Evolutionary conservation across 1,140 invertebrate species (phyloP).

Genomic region (Zaprionus africanus): DNA sequence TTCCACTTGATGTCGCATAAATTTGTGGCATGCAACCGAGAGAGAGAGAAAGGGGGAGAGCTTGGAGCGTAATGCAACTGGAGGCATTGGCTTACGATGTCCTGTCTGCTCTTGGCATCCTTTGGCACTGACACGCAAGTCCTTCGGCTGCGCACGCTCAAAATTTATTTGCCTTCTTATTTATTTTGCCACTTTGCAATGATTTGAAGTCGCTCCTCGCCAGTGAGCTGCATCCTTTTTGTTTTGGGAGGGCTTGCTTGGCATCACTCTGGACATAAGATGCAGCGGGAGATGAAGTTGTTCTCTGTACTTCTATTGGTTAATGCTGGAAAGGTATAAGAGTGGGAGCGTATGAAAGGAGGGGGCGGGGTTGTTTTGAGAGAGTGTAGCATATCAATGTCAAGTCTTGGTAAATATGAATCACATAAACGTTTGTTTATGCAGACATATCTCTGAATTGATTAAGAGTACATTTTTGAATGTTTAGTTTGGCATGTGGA

Average conservation of each 20-base stretch:
- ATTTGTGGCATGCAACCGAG: constrained; percentile 46
- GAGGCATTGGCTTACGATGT: constrained; percentile 55
- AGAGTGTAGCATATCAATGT: background rate
- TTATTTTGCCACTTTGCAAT: constrained; percentile 72
- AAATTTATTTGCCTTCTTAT: constrained; percentile 74
- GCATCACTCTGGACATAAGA: constrained; percentile 27
- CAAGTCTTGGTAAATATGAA: background rate
- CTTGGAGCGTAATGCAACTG: constrained; percentile 33
- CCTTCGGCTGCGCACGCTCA: constrained; percentile 34
- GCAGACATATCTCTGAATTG: background rate
- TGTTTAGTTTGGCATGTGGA: too few relatives aligned
- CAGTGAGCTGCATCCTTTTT: background rate
- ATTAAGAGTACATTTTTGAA: too few relatives aligned
- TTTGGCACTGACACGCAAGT: constrained; percentile 20
- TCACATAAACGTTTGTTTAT: background rate
- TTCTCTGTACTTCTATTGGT: background rate
- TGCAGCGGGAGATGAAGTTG: constrained; percentile 18
- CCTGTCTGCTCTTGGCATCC: constrained; percentile 40
- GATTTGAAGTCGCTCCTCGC: constrained; percentile 47
- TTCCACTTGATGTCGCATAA: constrained; percentile 61
- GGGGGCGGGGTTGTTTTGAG: background rate
- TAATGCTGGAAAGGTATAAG: background rate
- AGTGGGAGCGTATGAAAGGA: background rate
- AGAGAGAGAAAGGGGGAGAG: constrained; percentile 18
- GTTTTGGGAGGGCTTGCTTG: background rate